Conservation (phyloP, 1,140 invertebrate species). For the Drosophila lacertosa region DNA sequence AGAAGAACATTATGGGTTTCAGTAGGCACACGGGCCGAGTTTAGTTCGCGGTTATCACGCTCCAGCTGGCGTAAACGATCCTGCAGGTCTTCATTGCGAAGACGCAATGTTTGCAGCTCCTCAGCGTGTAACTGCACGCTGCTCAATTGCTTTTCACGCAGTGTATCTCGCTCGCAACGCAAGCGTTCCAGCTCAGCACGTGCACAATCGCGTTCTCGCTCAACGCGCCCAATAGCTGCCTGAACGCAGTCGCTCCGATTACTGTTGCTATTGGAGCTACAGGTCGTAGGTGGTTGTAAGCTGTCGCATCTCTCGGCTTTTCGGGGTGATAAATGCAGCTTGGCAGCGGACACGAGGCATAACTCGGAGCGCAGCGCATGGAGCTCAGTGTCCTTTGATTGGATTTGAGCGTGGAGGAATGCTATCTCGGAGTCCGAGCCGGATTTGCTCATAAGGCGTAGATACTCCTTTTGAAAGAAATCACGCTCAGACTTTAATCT, state of each 20-base stretch:
- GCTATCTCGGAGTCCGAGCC: slow-evolving; percentile 71
- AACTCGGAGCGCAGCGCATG: slow-evolving; percentile 57
- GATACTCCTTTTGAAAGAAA: slow-evolving; percentile 82
- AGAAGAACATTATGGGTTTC: slow-evolving; percentile 69
- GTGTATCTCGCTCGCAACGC: slow-evolving; percentile 69
- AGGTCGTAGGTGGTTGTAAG: slow-evolving; percentile 13
- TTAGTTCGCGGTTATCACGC: slow-evolving; percentile 66
- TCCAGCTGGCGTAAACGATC: slow-evolving; percentile 64
- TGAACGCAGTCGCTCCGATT: slow-evolving; percentile 72
- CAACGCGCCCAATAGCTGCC: slow-evolving; percentile 64
- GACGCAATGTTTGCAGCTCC: slow-evolving; percentile 59
- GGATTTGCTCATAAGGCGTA: slow-evolving; percentile 63
- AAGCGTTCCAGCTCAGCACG: slow-evolving; percentile 70
- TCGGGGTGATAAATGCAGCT: slow-evolving; percentile 36
- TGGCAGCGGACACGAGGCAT: slow-evolving; percentile 29
- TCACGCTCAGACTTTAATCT: slow-evolving; percentile 71
- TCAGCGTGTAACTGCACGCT: slow-evolving; percentile 61
- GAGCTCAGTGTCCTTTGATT: slow-evolving; percentile 79
- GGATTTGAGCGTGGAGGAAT: slow-evolving; percentile 74
- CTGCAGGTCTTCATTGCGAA: slow-evolving; percentile 57
- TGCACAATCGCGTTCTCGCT: slow-evolving; percentile 75
- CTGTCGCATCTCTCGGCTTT: slow-evolving; percentile 48
- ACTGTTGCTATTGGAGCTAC: slow-evolving; percentile 29
- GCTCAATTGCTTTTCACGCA: slow-evolving; percentile 70
- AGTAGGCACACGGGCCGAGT: slow-evolving; percentile 60